phyloP scores from a whole-genome alignment of 2,888 invertebrate species.

The Folsomia candida region DNA sequence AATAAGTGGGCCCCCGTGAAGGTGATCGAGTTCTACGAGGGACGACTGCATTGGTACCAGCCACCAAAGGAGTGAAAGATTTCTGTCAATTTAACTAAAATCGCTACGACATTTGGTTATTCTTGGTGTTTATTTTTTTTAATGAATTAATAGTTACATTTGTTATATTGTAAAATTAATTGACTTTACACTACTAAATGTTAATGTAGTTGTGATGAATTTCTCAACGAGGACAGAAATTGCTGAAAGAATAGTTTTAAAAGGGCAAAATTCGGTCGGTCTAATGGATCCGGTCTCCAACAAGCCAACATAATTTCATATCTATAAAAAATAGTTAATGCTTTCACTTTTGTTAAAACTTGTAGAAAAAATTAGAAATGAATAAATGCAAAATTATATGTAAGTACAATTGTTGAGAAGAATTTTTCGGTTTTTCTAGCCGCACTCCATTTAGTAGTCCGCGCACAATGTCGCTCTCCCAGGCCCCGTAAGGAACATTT shows the following conservation, averaged over 20 bases:
- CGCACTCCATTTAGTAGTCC: neutral
- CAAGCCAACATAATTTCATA: conserved; percentile 8
- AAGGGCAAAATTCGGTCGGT: neutral
- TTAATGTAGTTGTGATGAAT: neutral
- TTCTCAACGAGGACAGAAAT: neutral
- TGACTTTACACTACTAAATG: neutral
- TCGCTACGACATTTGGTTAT: too few species aligned
- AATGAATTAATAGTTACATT: too few species aligned
- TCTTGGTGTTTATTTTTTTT: too few species aligned
- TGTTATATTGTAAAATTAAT: too few species aligned
- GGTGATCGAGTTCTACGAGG: neutral
- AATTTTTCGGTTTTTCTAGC: neutral
- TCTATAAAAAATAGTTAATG: neutral
- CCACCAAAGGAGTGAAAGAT: too few species aligned
- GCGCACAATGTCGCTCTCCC: neutral
- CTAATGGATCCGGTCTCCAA: neutral
- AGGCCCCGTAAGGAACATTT: neutral
- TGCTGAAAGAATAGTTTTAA: conserved; percentile 5
- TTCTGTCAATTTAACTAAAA: too few species aligned
- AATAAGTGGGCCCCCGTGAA: neutral
- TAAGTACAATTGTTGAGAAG: conserved; percentile 3
- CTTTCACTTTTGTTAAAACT: neutral
- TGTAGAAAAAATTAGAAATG: neutral
- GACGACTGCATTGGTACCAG: too few species aligned
- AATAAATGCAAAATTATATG: neutral